Percentiles rank a stretch among this genome's conserved stretches.
These are phyloP conservation scores for Cebus imitator DNA, from an alignment of 2,113 vertebrate species.

Conservation along the genomic window DNA sequence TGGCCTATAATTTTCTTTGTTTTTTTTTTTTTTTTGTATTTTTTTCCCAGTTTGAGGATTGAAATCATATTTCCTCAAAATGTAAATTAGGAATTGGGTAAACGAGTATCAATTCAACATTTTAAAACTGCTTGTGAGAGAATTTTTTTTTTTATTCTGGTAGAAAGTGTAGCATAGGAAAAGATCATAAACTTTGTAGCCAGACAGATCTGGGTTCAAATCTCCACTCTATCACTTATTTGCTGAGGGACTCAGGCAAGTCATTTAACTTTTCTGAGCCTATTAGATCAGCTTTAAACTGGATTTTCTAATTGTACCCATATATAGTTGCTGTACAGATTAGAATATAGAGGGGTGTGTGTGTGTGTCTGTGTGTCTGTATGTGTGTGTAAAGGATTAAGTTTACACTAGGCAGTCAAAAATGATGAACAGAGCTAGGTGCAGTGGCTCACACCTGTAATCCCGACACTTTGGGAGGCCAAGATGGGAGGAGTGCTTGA, in stretches of 20 bases:
- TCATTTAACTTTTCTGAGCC: neutral
- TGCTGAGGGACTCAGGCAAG: neutral
- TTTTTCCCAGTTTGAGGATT: conserved; percentile 5
- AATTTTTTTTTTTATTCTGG: neutral
- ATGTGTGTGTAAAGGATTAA: neutral
- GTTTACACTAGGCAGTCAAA: neutral
- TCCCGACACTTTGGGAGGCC: too few relatives aligned
- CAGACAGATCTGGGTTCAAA: conserved; percentile 3
- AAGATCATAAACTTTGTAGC: neutral
- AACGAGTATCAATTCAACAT: neutral
- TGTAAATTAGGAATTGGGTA: neutral
- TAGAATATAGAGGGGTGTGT: neutral
- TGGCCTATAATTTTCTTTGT: neutral
- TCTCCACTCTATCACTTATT: neutral
- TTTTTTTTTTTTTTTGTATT: neutral
- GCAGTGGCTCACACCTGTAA: too few relatives aligned
- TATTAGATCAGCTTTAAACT: neutral
- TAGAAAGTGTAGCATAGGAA: neutral
- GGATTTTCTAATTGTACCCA: neutral
- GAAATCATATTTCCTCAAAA: neutral
- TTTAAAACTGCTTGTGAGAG: neutral
- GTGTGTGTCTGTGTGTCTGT: neutral
- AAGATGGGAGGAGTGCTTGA: too few relatives aligned
- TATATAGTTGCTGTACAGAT: neutral
- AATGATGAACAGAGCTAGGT: too few relatives aligned